phyloP scores from a whole-genome alignment of 2,888 invertebrate species.

The Ferrisia virgata region DNA sequence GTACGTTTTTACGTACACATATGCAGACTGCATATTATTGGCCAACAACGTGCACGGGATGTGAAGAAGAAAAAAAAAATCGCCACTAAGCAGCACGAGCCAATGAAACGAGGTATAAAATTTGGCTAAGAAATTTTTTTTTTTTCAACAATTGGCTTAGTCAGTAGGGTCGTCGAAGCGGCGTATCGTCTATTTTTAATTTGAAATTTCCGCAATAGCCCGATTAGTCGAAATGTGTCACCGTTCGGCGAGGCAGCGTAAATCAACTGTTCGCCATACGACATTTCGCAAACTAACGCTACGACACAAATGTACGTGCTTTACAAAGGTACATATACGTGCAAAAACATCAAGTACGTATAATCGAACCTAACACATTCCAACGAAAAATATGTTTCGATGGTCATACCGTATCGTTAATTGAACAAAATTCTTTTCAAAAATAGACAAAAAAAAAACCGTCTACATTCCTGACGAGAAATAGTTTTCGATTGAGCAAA shows the following conservation, averaged over 20 bases:
- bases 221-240: conserved; percentile 50
- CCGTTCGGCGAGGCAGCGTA: conserved; percentile 53
- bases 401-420: too few species aligned
- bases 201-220: conserved; percentile 50
- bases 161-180: conserved; percentile 53
- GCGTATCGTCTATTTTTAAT: conserved; percentile 48
- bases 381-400: too few species aligned
- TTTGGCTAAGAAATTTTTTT: conserved; percentile 23
- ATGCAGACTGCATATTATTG: too few species aligned
- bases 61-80: background rate
- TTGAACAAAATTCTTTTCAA: too few species aligned
- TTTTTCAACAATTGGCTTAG: conserved; percentile 49
- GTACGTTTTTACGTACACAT: background rate
- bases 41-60: background rate
- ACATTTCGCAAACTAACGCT: conserved; percentile 9
- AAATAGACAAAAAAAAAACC: too few species aligned
- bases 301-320: background rate
- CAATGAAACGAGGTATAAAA: background rate
- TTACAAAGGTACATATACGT: too few species aligned
- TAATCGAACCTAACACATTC: too few species aligned
- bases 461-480: too few species aligned
- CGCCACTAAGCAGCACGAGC: background rate
- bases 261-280: conserved; percentile 51
- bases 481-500: too few species aligned
- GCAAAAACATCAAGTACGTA: too few species aligned